Evolutionary conservation across 2,797 vertebrate genomes (phyloP).

Genomic region (Lateolabrax maculatus): DNA sequence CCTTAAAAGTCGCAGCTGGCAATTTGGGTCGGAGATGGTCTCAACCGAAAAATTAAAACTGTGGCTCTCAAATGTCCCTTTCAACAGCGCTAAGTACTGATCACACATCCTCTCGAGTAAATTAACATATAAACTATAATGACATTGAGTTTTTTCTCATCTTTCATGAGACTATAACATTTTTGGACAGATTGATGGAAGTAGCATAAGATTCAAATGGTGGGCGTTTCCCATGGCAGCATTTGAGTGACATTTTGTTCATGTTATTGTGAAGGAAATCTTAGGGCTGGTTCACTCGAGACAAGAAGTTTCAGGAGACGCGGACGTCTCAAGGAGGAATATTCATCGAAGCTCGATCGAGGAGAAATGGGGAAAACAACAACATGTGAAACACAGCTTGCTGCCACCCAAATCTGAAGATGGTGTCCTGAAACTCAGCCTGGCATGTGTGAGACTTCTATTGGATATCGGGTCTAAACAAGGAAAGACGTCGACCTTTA

Average conservation of each 20-base stretch:
- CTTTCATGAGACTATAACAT: not conserved
- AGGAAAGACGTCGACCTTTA: too few species aligned
- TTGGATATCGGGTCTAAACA: too few species aligned
- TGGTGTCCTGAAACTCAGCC: too few species aligned
- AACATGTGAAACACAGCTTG: too few species aligned
- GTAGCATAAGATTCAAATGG: not conserved
- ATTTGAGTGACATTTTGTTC: not conserved
- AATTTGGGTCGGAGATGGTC: constrained; percentile 42
- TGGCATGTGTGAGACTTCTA: too few species aligned
- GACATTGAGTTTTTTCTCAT: not conserved
- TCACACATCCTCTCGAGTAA: constrained; percentile 1
- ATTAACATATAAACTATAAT: not conserved
- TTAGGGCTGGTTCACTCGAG: too few species aligned
- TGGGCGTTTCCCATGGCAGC: not conserved
- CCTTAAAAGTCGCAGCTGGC: constrained; percentile 61
- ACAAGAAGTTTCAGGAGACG: too few species aligned
- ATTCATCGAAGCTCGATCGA: too few species aligned
- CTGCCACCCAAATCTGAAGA: too few species aligned
- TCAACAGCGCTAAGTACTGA: constrained; percentile 17
- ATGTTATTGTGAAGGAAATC: too few species aligned
- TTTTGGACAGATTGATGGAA: not conserved
- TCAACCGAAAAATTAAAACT: constrained; percentile 34
- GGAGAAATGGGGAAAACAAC: too few species aligned
- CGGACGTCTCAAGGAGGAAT: too few species aligned
- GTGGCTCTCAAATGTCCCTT: constrained; percentile 43